A percentile compares a stretch with the other conserved stretches of the same genome.
Evolutionary conservation across 1,140 invertebrate species (phyloP).

Genomic region (Drosophila paulistorum): DNA sequence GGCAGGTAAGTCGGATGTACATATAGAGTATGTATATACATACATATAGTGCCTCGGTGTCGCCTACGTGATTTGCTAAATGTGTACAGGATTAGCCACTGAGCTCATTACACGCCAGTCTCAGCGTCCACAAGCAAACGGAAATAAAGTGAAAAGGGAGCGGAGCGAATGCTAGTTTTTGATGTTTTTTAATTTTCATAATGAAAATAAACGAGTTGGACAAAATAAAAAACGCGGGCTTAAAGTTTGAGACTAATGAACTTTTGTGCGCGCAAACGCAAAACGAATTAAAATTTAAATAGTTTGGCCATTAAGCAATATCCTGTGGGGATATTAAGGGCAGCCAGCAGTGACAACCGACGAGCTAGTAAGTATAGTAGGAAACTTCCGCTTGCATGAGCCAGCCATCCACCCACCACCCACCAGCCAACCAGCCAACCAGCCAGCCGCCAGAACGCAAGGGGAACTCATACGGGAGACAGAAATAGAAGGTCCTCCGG

Average conservation of each 20-base stretch:
- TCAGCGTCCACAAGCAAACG: slow-evolving; percentile 30
- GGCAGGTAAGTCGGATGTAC: slow-evolving; percentile 43
- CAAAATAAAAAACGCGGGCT: not conserved
- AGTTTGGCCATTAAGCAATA: slow-evolving; percentile 70
- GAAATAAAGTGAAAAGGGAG: slow-evolving; percentile 38
- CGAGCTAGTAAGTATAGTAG: slow-evolving; percentile 22
- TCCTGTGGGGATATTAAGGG: slow-evolving; percentile 34
- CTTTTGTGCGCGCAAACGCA: slow-evolving; percentile 28
- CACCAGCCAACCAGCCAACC: too few species aligned
- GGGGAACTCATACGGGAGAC: not conserved
- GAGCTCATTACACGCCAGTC: slow-evolving; percentile 37
- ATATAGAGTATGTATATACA: slow-evolving; percentile 28
- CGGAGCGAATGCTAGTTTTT: not conserved
- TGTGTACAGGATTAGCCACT: slow-evolving; percentile 51
- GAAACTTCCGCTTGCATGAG: slow-evolving; percentile 50
- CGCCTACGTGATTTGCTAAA: slow-evolving; percentile 71
- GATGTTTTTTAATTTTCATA: slow-evolving; percentile 12
- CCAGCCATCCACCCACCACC: not conserved
- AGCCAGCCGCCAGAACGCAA: too few species aligned
- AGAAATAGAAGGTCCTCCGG: slow-evolving; percentile 30
- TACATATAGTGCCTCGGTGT: slow-evolving; percentile 8
- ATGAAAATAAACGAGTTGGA: slow-evolving; percentile 38
- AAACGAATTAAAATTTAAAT: slow-evolving; percentile 73
- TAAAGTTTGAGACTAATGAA: slow-evolving; percentile 43
- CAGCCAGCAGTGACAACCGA: slow-evolving; percentile 19